Evolutionary conservation across 2,888 invertebrate genomes (phyloP), one percentile per base, ranked within the genome.

Genomic region (Trissoscelio sp.): DNA sequence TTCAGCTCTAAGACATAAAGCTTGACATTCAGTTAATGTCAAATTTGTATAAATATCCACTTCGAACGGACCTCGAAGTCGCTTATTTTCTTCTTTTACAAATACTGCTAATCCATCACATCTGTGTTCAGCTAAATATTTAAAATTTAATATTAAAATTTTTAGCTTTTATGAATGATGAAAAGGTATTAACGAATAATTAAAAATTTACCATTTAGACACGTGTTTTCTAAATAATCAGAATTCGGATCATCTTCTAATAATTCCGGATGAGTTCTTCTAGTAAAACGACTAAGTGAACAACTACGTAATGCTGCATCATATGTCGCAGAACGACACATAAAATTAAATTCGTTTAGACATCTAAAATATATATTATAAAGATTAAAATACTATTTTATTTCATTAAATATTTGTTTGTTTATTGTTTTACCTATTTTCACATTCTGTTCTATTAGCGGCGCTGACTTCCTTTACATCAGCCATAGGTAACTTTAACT

Each of bases 171-270:
- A 34, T 9, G 24, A 24, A 5, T 3, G 24, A 4, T 24, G 6
- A 24, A 24, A 5, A 4, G 24, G 6, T 4, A 4, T 24, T 24
- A 24, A 24, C 24, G 24, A 24, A 5, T 34, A 34, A 39, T 16
- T 18, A 16, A 44, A 9, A 2, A 16, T 18, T 24, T 93, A 97
- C 97, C 96, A 88, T 96, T 97, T 9, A 97, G 92, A 90, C 97
- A 97, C 55, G 97, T 96, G 88, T 97, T 97, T 92, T 97, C 97
- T 88, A 97, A 92, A 91, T 97, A 97, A 90, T 97, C 97, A 0
- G 96, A 95, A 89, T 96, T 96, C 1, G 96, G 95, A 89, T 97
- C 97, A 86, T 97, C 96, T 90, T 96, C 96, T 55, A 97, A 92
- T 9, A 96, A 92, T 87, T 96, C 96, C 0, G 97, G 97, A 90